Conservation (phyloP, 1,140 invertebrate species). For the Bombus soroeensis region DNA sequence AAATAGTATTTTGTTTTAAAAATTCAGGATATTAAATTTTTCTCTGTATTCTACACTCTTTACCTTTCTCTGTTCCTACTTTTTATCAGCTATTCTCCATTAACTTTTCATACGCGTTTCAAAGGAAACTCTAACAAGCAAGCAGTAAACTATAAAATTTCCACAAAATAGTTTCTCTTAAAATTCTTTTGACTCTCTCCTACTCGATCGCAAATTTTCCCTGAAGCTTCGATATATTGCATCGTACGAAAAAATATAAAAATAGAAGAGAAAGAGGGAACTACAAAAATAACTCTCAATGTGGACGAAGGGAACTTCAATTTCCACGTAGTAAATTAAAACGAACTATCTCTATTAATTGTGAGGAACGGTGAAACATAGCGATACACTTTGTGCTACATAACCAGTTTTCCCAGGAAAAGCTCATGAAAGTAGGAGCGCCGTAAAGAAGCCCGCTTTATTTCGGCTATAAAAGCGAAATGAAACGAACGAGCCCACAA, state of each 20-base stretch:
- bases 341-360: constrained; percentile 13
- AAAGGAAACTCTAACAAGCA: too few relatives aligned
- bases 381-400: not conserved
- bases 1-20: too few relatives aligned
- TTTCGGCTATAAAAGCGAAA: constrained; percentile 5
- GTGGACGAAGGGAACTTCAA: not conserved
- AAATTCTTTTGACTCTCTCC: not conserved
- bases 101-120: too few relatives aligned
- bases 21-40: too few relatives aligned
- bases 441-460: constrained; percentile 19
- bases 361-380: not conserved
- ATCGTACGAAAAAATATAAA: not conserved
- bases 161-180: not conserved
- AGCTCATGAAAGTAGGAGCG: constrained; percentile 8
- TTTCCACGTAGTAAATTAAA: constrained; percentile 16
- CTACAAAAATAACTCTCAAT: too few relatives aligned
- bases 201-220: not conserved
- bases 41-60: too few relatives aligned
- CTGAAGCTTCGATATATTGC: not conserved
- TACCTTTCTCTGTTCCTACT: too few relatives aligned
- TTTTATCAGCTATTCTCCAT: too few relatives aligned
- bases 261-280: not conserved
- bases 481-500: not conserved
- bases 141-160: not conserved
- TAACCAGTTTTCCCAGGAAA: not conserved